These are phyloP conservation scores for Charadrius vociferus DNA, from an alignment of 2,113 vertebrate genomes.

Conservation along the genomic window DNA sequence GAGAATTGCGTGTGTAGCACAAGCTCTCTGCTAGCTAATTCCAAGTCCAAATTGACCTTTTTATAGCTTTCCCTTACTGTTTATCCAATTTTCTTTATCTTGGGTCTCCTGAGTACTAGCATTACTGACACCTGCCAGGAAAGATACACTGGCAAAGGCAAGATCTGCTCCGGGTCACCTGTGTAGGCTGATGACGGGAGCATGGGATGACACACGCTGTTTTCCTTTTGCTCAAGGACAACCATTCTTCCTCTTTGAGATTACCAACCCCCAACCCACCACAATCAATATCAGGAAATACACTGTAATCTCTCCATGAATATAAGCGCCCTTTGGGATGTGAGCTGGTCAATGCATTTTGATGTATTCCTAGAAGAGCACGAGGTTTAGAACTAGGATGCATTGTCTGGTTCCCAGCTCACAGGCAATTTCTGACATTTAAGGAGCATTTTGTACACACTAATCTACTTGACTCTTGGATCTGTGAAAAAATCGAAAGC, in stretches of 20 bases:
- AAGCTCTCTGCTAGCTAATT: conserved; percentile 35
- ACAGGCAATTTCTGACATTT: not conserved
- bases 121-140: conserved; percentile 17
- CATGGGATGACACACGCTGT: not conserved
- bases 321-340: conserved; percentile 34
- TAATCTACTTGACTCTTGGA: not conserved
- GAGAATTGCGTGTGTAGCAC: not conserved
- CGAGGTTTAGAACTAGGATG: not conserved
- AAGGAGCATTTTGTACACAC: not conserved
- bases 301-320: conserved; percentile 4
- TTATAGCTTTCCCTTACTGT: conserved; percentile 12
- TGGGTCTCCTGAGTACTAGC: not conserved
- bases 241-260: conserved; percentile 7
- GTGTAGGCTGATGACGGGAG: not conserved
- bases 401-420: not conserved
- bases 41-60: conserved; percentile 51
- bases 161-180: conserved; percentile 32
- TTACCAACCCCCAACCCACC: not conserved
- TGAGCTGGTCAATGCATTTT: conserved; percentile 48
- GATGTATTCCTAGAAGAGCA: conserved; percentile 18
- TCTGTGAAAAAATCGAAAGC: not conserved
- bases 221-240: conserved; percentile 45
- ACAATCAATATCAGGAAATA: conserved; percentile 46
- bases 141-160: not conserved
- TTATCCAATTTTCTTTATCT: conserved; percentile 59